phyloP scores from a whole-genome alignment of 2,888 invertebrate species.

The Fragum whitleyi region DNA sequence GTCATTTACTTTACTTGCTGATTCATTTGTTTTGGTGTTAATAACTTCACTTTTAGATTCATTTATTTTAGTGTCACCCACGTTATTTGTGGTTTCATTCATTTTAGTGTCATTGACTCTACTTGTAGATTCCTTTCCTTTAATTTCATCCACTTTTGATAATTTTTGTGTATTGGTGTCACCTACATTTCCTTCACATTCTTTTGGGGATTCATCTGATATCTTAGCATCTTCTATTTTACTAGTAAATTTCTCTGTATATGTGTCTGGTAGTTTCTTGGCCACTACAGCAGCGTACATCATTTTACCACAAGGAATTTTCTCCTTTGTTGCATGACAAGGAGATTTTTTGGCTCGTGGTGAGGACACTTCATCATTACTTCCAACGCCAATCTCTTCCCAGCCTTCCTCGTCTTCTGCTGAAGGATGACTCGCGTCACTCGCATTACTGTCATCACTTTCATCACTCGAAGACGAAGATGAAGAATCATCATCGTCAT shows the following conservation, averaged over 20 bases:
- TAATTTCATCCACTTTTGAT: neutral
- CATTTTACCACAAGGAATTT: neutral
- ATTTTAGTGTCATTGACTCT: constrained; percentile 6
- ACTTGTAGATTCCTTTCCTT: neutral
- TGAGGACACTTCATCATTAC: constrained; percentile 20
- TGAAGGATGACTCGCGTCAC: neutral
- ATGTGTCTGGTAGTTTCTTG: neutral
- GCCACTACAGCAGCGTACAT: neutral
- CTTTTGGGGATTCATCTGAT: constrained; percentile 27
- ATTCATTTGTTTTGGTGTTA: neutral
- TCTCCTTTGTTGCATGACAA: neutral
- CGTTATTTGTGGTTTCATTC: constrained; percentile 21
- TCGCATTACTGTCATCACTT: neutral
- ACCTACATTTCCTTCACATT: neutral
- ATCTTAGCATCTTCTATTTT: constrained; percentile 8
- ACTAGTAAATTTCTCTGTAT: neutral
- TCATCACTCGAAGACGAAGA: neutral
- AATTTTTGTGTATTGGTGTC: neutral
- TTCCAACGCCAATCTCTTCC: constrained; percentile 50
- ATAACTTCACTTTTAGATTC: neutral
- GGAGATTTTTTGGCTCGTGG: constrained; percentile 10
- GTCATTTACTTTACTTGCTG: neutral
- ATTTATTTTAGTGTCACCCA: neutral
- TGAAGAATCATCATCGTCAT: neutral
- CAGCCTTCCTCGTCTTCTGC: constrained; percentile 37